Base-by-base conservation (phyloP, 2,888 invertebrate genomes). In the Hyalella azteca region DNA sequence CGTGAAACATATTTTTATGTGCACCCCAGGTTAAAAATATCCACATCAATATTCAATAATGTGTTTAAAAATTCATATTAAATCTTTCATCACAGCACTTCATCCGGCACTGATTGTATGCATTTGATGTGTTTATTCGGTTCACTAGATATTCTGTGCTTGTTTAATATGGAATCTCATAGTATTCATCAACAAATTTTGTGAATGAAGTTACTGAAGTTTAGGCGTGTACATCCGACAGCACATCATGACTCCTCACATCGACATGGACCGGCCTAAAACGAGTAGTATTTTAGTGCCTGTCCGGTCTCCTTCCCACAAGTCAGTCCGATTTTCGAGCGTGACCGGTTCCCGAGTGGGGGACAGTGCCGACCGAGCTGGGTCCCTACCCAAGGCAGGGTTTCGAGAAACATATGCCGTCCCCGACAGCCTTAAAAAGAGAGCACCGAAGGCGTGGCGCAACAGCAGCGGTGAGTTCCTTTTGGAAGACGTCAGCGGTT, bases 261-360 rank as follows among this genome's bases (percentile, higher is more conserved):
- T 66, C 26, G 66, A 66, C 66, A 29, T n/a, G 9, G 66, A 66
- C 39, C 66, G 66, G 39, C 66, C 66, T 19, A 66, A 66, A 66
- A n/a, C 66, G 36, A 66, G 66, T 39, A 66, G 66, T 29, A 66
- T 66, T 66, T 39, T 66, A 29, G 66, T 66, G 32, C 66, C 66
- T 15, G 66, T 66, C 26, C 66, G 66, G 36, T n/a, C 66, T 39
- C 66, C 32, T 66, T 11, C 13, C n/a, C 66, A 36, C 29, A 66
- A 66, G 66, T 66, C 66, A 36, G 66, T 66, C 3, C 66, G 66
- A 19, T 66, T 66, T 19, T 36, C 66, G 36, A 36, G 66, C 36
- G 36, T 66, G 66, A 19, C 66, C 1, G 75, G 75, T 7, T 40
- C 75, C 13, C 40, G 45, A 26, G 75, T 75, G 40, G 40, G 41